Evolutionary conservation across 2,797 vertebrate species (phyloP).

Genomic region (Pterois miles): DNA sequence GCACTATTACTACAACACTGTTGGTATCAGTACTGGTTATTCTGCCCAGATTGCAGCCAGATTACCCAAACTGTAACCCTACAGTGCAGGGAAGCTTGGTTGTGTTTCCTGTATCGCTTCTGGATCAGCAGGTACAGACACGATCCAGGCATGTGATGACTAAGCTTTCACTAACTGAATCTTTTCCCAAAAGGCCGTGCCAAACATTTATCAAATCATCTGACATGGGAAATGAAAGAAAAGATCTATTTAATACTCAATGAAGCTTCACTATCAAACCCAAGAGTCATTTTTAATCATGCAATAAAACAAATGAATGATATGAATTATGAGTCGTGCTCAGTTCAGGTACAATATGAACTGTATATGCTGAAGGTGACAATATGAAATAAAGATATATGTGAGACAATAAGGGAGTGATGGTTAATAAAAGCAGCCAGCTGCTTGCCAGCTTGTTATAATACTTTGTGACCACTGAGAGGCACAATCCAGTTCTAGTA

Average conservation of each 20-base stretch:
- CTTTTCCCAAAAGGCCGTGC: neutral
- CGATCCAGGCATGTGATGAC: constrained; percentile 36
- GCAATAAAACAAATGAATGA: neutral
- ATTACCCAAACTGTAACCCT: neutral
- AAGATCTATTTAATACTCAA: neutral
- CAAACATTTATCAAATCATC: constrained; percentile 6
- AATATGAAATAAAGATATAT: neutral
- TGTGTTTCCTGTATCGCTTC: constrained; percentile 3
- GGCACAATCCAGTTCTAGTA: constrained; percentile 20
- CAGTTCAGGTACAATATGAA: neutral
- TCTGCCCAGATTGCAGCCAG: neutral
- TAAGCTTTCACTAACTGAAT: constrained; percentile 19
- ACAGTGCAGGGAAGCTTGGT: neutral
- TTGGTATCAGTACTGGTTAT: neutral
- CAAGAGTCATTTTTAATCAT: no score
- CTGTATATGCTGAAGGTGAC: neutral
- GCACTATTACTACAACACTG: no score
- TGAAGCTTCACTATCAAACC: neutral
- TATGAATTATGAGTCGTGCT: neutral
- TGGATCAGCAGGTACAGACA: constrained; percentile 47
- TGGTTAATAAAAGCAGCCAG: neutral
- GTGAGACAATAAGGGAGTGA: neutral
- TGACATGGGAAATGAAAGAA: neutral
- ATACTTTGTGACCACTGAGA: constrained; percentile 42
- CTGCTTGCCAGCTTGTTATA: constrained; percentile 12